A percentile compares a stretch with the other conserved stretches of the same genome.
Conservation (phyloP, 2,888 invertebrate species). For the Scaptomyza parva region DNA sequence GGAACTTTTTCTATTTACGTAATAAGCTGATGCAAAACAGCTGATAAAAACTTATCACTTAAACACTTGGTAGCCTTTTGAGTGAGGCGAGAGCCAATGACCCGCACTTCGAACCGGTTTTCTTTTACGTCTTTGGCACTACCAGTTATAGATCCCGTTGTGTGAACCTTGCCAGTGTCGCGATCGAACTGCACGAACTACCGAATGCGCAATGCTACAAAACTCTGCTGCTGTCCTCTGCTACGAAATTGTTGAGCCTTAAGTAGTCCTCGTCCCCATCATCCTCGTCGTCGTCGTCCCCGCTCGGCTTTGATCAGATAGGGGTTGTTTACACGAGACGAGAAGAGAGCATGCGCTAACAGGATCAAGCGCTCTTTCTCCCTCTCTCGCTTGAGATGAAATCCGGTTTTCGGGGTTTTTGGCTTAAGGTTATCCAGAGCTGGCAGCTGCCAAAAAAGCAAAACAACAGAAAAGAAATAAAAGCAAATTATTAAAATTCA, state of each 20-base stretch:
- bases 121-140: not conserved
- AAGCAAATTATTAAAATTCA: slow-evolving; percentile 41
- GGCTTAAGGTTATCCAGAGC: slow-evolving; percentile 61
- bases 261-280: slow-evolving; percentile 70
- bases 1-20: slow-evolving; percentile 30
- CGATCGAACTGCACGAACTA: slow-evolving; percentile 76
- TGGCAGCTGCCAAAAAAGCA: slow-evolving; percentile 68
- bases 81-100: slow-evolving; percentile 30
- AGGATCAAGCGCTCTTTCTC: slow-evolving; percentile 52
- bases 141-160: slow-evolving; percentile 6
- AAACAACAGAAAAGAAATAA: slow-evolving; percentile 1
- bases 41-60: slow-evolving; percentile 32
- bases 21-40: slow-evolving; percentile 46
- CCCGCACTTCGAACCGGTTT: slow-evolving; percentile 58
- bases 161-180: slow-evolving; percentile 67
- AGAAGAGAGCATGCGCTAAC: slow-evolving; percentile 33
- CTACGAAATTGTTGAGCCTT: slow-evolving; percentile 69
- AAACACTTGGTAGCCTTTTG: not conserved
- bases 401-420: slow-evolving; percentile 60
- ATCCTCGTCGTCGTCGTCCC: no score
- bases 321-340: slow-evolving; percentile 60
- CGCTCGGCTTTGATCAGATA: no score
- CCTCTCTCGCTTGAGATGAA: slow-evolving; percentile 38
- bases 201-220: slow-evolving; percentile 64
- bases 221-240: slow-evolving; percentile 60